These are phyloP conservation scores for Geophilus truncorum DNA, from an alignment of 2,888 invertebrate genomes.

Conservation along the genomic window DNA sequence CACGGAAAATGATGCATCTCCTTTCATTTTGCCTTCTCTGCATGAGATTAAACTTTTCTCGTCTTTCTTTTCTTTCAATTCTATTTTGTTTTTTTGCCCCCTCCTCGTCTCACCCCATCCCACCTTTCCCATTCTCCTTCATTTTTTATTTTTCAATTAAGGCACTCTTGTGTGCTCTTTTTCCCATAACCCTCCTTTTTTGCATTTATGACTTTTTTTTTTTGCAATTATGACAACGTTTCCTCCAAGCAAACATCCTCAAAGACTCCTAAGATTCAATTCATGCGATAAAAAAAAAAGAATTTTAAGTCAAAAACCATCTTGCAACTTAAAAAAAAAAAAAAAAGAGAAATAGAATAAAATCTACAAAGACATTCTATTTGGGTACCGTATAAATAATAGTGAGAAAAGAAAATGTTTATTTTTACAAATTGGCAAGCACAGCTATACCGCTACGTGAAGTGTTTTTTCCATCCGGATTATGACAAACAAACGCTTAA, in stretches of 20 bases:
- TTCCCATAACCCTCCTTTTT: neutral
- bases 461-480: no score
- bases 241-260: neutral
- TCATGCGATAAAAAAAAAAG: conserved; percentile 2
- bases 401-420: neutral
- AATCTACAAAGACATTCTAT: neutral
- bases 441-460: neutral
- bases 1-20: neutral
- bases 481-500: no score
- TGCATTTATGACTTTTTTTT: neutral
- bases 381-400: neutral
- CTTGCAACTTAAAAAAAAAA: neutral
- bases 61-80: neutral
- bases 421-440: neutral
- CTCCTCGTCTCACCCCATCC: neutral
- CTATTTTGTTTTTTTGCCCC: neutral
- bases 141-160: conserved; percentile 5
- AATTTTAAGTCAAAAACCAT: neutral
- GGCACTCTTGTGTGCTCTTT: neutral
- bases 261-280: conserved; percentile 10
- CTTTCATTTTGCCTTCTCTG: neutral
- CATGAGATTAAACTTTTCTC: neutral
- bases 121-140: neutral
- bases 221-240: conserved; percentile 16
- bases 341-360: neutral